phyloP scores from a whole-genome alignment of 2,797 vertebrate species.

The Hydrolagus colliei region DNA sequence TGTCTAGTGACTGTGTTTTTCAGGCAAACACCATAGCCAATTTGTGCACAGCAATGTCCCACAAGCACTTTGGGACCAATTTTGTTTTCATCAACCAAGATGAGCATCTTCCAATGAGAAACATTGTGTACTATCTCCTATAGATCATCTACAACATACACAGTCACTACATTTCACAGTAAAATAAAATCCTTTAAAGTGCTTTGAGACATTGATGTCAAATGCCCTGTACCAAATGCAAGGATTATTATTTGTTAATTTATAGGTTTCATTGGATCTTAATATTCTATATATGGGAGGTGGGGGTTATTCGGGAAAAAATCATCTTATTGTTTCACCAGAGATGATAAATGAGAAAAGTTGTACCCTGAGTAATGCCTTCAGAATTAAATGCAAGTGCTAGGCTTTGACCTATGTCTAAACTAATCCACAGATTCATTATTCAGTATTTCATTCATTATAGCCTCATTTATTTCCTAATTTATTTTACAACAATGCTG shows the following conservation, averaged over 20 bases:
- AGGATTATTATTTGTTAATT: too few relatives aligned
- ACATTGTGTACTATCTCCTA: too few relatives aligned
- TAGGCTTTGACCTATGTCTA: neutral
- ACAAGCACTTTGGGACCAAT: neutral
- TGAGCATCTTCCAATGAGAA: too few relatives aligned
- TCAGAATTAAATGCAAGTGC: neutral
- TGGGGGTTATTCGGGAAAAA: too few relatives aligned
- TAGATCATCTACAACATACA: too few relatives aligned
- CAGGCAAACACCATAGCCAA: too few relatives aligned
- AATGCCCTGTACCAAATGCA: neutral
- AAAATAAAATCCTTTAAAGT: too few relatives aligned
- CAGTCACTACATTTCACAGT: too few relatives aligned
- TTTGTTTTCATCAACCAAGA: too few relatives aligned
- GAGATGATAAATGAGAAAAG: neutral
- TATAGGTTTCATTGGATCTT: neutral
- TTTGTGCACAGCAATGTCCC: neutral
- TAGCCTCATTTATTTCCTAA: conserved; percentile 1
- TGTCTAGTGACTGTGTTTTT: too few relatives aligned
- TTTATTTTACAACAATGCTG: conserved; percentile 8
- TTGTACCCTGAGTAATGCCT: neutral
- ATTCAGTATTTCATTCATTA: conserved; percentile 2
- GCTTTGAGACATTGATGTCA: too few relatives aligned
- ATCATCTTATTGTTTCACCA: neutral
- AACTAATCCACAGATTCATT: neutral
- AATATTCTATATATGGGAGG: too few relatives aligned